These are phyloP conservation scores for Panthera uncia DNA, from an alignment of 2,113 vertebrate species.

Conservation along the genomic window DNA sequence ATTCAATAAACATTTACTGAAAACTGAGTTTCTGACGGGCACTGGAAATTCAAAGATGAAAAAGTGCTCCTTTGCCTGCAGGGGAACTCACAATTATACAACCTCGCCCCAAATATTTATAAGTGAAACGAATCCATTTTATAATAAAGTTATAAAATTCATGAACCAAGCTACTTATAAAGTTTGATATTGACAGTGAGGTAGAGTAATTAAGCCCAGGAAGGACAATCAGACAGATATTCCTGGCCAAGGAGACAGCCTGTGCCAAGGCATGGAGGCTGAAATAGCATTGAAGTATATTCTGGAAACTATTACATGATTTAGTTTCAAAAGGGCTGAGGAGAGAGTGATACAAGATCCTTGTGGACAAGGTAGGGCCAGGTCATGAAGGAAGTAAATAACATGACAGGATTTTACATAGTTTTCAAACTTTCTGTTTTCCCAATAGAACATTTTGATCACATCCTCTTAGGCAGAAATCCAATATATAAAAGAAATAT, in stretches of 20 bases:
- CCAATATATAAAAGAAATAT: not conserved
- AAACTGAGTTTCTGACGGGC: not conserved
- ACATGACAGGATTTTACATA: not conserved
- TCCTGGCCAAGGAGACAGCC: not conserved
- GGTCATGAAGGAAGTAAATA: not conserved
- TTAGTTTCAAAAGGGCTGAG: not conserved
- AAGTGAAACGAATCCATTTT: not conserved
- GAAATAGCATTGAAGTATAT: not conserved
- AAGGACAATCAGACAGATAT: not conserved
- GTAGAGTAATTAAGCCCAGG: not conserved
- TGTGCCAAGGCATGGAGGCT: not conserved
- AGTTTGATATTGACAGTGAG: not conserved
- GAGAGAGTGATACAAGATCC: not conserved
- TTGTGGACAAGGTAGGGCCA: not conserved
- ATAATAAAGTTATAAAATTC: not conserved
- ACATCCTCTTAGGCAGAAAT: not conserved
- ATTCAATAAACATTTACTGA: not conserved
- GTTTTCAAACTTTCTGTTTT: not conserved
- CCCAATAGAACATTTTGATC: not conserved
- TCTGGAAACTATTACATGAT: not conserved
- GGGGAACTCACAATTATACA: not conserved
- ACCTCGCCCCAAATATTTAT: not conserved
- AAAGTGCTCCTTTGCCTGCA: not conserved
- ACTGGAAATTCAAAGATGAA: not conserved
- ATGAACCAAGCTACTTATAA: not conserved